These are phyloP conservation scores for Chaenodraco wilsoni DNA, from an alignment of 2,797 vertebrate species.

Conservation along the genomic window DNA sequence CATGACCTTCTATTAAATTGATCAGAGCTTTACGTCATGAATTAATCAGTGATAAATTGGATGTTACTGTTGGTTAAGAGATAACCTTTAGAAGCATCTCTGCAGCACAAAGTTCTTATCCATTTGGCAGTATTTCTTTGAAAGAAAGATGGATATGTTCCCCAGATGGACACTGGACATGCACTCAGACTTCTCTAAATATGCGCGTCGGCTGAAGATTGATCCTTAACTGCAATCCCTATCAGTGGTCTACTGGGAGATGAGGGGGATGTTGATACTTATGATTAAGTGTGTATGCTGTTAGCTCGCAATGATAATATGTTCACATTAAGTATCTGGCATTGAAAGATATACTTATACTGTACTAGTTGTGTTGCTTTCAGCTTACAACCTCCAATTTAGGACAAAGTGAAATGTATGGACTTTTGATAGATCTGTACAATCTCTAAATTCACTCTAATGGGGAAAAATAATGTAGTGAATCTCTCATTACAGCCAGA, in stretches of 20 bases:
- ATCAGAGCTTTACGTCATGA: slow-evolving; percentile 18
- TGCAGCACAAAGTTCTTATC: slow-evolving; percentile 9
- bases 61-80: slow-evolving; percentile 1
- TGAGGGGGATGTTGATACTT: not conserved
- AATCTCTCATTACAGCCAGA: not conserved
- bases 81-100: slow-evolving; percentile 30
- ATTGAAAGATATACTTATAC: slow-evolving; percentile 5
- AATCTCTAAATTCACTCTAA: not conserved
- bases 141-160: slow-evolving; percentile 20
- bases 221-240: slow-evolving; percentile 44
- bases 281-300: slow-evolving; percentile 11
- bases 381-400: not conserved
- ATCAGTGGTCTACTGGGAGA: slow-evolving; percentile 23
- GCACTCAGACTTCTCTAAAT: slow-evolving; percentile 13
- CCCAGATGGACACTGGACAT: slow-evolving; percentile 19
- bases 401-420: not conserved
- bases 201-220: slow-evolving; percentile 34
- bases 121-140: slow-evolving; percentile 39
- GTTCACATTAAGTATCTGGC: slow-evolving; percentile 7
- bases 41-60: slow-evolving; percentile 14
- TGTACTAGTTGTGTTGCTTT: not conserved
- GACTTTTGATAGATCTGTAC: not conserved
- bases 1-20: slow-evolving; percentile 12
- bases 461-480: not conserved
- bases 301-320: slow-evolving; percentile 5